Base-by-base conservation (phyloP, 2,888 invertebrate genomes). In the Orthosia incerta region DNA sequence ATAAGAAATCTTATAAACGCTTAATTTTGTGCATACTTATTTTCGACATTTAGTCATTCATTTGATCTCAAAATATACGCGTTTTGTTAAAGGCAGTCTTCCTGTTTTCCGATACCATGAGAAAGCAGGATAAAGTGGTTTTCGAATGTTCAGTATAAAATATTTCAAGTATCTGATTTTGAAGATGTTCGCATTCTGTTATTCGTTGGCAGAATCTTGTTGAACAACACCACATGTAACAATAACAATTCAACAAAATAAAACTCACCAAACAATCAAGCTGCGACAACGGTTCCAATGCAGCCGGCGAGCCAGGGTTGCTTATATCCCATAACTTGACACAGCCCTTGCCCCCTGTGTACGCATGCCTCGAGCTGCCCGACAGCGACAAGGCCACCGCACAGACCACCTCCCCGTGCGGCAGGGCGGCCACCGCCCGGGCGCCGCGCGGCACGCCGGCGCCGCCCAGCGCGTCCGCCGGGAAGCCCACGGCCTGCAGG, bases 291-390 rank as follows among this genome's bases (percentile, higher is more conserved):
- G 99, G 98, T 84, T 99, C 99, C 53, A 99, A 94, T 89, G 99
- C 98, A 67, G 98, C 98, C 1, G 97, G 98, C 89, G 98, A 98
- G 3, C 97, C 98, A 0, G 98, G 98, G 89, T 98, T 98, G 88
- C 98, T 98, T 88, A 99, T 99, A 93, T 99, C 99, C 99, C 99
- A 99, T 26, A 99, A 98, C 95, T 99, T 99, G 81, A 99, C 99
- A 93, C 99, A 99, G 46, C 99, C 99, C 95, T 99, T 99, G 81
- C 99, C 99, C 45, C 99, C 99, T 0, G 99, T 99, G 95, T 99
- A 99, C n/a, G 99, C 99, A 93, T 98, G 98, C 87, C 98, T 97
- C 80, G 98, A 98, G 76, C 98, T 98, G 91, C 97, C 96, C 12
- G 88, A 83, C 15, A 91, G 97, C 74, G 99, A 98, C 92, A 99